Conservation (phyloP, 2,113 vertebrate genomes). For the Sceloporus tristichus region DNA sequence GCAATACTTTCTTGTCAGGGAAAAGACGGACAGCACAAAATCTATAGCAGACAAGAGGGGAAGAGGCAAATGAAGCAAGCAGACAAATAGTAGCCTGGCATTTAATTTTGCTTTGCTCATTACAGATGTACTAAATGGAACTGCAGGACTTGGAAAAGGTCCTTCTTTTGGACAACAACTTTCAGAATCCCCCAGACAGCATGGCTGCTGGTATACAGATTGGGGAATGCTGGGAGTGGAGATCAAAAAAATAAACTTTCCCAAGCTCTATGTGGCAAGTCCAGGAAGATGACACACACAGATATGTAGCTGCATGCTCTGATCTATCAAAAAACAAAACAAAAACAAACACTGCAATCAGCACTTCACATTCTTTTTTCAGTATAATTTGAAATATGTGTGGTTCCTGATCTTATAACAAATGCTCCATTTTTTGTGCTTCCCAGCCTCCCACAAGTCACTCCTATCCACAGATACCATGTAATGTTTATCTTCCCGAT, state of each 20-base stretch:
- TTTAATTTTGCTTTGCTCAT: background rate
- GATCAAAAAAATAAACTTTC: too few species aligned
- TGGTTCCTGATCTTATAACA: too few species aligned
- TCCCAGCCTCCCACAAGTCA: background rate
- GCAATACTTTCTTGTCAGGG: conserved; percentile 49
- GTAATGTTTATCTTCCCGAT: background rate
- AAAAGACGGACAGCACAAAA: conserved; percentile 40
- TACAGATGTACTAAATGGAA: too few species aligned
- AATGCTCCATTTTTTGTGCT: too few species aligned
- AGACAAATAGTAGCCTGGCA: background rate
- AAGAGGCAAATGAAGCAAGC: background rate
- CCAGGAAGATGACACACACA: background rate
- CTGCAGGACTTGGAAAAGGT: too few species aligned
- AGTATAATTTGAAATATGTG: too few species aligned
- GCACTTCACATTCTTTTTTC: background rate
- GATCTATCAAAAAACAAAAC: background rate
- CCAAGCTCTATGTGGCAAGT: background rate
- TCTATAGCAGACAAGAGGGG: background rate
- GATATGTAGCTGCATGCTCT: background rate
- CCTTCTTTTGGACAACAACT: background rate
- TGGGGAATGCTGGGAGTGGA: too few species aligned
- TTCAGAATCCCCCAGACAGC: too few species aligned
- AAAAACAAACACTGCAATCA: background rate
- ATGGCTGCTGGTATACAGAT: too few species aligned
- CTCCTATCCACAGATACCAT: background rate